A percentile compares a stretch with the other conserved stretches of the same genome.
These are phyloP conservation scores for Notospermus geniculatus DNA, from an alignment of 1,140 invertebrate genomes.

Conservation along the genomic window DNA sequence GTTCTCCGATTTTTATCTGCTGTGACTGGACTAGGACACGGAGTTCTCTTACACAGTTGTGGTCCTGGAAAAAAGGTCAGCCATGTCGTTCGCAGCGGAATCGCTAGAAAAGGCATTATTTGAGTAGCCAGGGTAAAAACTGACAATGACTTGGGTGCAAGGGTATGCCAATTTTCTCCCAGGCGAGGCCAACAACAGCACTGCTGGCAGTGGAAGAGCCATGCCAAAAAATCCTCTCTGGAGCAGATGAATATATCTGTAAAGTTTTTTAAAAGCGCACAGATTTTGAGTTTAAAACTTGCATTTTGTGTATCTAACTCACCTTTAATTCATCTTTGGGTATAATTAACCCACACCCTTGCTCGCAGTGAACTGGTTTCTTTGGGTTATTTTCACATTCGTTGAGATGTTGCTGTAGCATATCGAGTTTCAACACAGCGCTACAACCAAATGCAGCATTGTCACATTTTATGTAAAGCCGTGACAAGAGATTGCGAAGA, in stretches of 20 bases:
- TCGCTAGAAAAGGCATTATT: too few relatives aligned
- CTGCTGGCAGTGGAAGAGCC: too few relatives aligned
- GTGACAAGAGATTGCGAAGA: conserved; percentile 83
- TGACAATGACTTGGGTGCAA: too few relatives aligned
- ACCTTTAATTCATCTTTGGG: conserved; percentile 90
- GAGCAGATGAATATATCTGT: too few relatives aligned
- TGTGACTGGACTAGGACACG: conserved; percentile 80
- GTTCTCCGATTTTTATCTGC: conserved; percentile 78
- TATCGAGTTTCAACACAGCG: conserved; percentile 80
- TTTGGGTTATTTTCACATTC: conserved; percentile 95
- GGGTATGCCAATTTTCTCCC: too few relatives aligned
- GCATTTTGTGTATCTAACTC: too few relatives aligned
- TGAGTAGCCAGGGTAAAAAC: too few relatives aligned
- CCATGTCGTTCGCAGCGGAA: too few relatives aligned
- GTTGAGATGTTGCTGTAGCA: conserved; percentile 71
- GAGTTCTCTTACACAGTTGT: conserved; percentile 89
- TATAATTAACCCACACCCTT: conserved; percentile 88
- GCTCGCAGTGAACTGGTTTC: conserved; percentile 85
- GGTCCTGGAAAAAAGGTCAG: conserved; percentile 65
- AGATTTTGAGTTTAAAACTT: too few relatives aligned
- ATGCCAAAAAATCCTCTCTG: too few relatives aligned
- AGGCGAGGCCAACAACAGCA: too few relatives aligned
- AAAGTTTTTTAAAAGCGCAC: too few relatives aligned
- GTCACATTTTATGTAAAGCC: conserved; percentile 85
- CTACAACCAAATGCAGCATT: conserved; percentile 84